Conservation (phyloP, 1,140 invertebrate species). For the Cyclargus thomasi region DNA sequence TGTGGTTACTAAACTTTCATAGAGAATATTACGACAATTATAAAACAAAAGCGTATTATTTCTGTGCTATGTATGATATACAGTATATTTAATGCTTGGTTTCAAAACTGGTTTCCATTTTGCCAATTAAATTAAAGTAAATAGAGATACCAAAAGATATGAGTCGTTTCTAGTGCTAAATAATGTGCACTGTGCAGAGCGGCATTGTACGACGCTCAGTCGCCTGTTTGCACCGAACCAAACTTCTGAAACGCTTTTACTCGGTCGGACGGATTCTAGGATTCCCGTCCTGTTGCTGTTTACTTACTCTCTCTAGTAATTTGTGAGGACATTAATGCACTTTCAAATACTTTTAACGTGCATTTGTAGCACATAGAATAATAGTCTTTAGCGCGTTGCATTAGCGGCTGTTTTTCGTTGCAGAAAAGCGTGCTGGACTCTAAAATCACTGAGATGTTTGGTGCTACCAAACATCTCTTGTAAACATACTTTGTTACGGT, state of each 20-base stretch:
- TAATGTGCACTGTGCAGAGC: not conserved
- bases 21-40: no score
- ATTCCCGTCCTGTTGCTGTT: conserved; percentile 21
- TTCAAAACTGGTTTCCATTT: no score
- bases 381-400: not conserved
- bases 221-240: not conserved
- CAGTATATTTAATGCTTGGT: no score
- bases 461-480: not conserved
- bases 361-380: not conserved
- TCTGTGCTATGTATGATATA: no score
- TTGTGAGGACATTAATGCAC: conserved; percentile 16
- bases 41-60: no score
- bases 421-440: not conserved
- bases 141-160: no score
- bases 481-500: not conserved
- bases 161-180: no score
- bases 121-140: no score
- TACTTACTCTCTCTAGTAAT: conserved; percentile 21
- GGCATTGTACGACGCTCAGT: not conserved
- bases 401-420: not conserved
- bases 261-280: conserved; percentile 20
- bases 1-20: no score
- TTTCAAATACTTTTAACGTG: not conserved
- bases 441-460: not conserved
- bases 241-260: conserved; percentile 25